phyloP scores from a whole-genome alignment of 1,140 invertebrate genomes.

The Metopolophium dirhodum region DNA sequence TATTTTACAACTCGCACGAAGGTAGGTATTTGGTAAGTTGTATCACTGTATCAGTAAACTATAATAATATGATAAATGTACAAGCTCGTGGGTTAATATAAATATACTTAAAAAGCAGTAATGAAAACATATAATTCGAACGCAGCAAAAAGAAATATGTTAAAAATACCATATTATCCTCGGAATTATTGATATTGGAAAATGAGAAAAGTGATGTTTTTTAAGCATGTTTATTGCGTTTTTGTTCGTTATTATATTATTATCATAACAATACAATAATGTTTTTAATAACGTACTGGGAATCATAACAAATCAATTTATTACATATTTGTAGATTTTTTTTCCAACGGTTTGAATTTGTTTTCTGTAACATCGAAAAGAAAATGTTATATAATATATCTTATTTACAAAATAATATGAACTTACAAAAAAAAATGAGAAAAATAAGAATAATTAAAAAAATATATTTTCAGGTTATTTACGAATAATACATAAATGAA shows the following conservation, averaged over 20 bases:
- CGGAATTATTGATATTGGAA: neutral
- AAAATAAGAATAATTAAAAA: neutral
- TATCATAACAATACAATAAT: neutral
- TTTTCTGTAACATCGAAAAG: neutral
- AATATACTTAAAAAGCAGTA: neutral
- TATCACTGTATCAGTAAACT: neutral
- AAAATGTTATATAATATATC: neutral
- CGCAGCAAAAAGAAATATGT: neutral
- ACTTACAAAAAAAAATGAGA: neutral
- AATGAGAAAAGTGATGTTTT: neutral
- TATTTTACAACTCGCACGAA: neutral
- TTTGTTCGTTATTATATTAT: neutral
- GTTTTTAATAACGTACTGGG: neutral
- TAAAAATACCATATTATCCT: neutral
- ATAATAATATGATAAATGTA: neutral
- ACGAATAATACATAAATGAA: neutral
- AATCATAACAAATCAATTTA: neutral
- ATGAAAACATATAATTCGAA: neutral
- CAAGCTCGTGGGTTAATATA: neutral
- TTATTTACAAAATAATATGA: neutral
- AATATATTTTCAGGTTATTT: neutral
- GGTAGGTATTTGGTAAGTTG: neutral
- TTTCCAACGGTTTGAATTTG: neutral
- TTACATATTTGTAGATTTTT: slow-evolving; percentile 5
- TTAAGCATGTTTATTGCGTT: neutral